Evolutionary conservation across 2,113 vertebrate species (phyloP).

Genomic region (Hydropotes inermis): DNA sequence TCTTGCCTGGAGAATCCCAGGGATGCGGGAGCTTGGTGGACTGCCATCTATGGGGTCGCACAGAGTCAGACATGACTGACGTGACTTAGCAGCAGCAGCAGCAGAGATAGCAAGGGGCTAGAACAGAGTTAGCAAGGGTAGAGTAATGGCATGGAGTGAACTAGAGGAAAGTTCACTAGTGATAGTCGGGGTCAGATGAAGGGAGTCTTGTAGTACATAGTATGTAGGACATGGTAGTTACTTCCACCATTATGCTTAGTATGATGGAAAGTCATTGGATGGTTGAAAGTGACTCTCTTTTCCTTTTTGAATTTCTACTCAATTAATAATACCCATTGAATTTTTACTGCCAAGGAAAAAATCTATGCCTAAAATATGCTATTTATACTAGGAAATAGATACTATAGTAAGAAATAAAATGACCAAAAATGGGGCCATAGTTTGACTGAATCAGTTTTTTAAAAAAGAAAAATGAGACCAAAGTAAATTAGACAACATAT

Average conservation of each 20-base stretch:
- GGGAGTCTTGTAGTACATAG: background rate
- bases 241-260: background rate
- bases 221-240: too few species aligned
- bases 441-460: background rate
- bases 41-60: too few species aligned
- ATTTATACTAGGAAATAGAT: background rate
- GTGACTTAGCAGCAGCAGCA: too few species aligned
- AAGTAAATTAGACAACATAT: background rate
- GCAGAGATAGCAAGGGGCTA: background rate
- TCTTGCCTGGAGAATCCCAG: too few species aligned
- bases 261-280: background rate
- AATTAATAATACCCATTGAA: background rate
- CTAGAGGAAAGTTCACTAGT: background rate
- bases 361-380: background rate
- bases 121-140: background rate
- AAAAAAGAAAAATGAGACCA: background rate
- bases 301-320: background rate
- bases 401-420: background rate
- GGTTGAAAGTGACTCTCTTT: background rate
- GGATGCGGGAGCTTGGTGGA: too few species aligned
- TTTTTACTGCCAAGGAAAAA: background rate
- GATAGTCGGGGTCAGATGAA: background rate
- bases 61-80: too few species aligned
- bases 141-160: too few species aligned
- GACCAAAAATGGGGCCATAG: background rate